phyloP scores from a whole-genome alignment of 1,140 invertebrate genomes.

The Brachionus rubens region DNA sequence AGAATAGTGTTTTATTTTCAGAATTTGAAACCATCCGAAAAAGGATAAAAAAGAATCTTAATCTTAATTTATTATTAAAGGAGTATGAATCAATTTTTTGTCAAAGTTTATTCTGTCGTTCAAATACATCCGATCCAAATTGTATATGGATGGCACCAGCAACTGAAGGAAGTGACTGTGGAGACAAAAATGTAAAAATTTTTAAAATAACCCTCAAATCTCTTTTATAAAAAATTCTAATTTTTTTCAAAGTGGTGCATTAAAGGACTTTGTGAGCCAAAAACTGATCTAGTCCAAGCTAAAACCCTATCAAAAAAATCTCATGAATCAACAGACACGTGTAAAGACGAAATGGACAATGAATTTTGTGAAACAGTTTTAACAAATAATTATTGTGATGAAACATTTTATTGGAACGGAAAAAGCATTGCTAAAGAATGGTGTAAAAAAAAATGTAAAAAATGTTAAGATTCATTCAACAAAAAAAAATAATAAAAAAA shows the following conservation, averaged over 20 bases:
- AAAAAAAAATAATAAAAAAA: conserved; percentile 24
- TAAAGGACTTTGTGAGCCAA: background rate
- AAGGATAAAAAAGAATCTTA: too few relatives aligned
- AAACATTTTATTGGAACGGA: conserved; percentile 39
- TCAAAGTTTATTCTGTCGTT: conserved; percentile 4
- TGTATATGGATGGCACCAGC: conserved; percentile 22
- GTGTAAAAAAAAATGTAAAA: conserved; percentile 41
- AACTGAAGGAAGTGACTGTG: conserved; percentile 20
- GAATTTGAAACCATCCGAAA: too few relatives aligned
- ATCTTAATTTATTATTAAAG: background rate
- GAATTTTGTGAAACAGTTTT: conserved; percentile 2
- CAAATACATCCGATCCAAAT: background rate
- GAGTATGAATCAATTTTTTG: conserved; percentile 32
- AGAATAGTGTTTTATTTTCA: too few relatives aligned
- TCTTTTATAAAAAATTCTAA: background rate
- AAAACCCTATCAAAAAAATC: conserved; percentile 5
- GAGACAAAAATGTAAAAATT: background rate
- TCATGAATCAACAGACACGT: background rate
- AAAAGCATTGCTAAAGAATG: conserved; percentile 18
- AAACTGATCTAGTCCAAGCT: background rate
- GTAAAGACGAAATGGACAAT: background rate
- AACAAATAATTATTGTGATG: conserved; percentile 9
- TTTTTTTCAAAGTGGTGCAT: background rate
- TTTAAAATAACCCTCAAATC: background rate
- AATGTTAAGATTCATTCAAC: background rate